Base-by-base conservation (phyloP, 2,797 vertebrate genomes). In the Pseudotriccus pelzelni region DNA sequence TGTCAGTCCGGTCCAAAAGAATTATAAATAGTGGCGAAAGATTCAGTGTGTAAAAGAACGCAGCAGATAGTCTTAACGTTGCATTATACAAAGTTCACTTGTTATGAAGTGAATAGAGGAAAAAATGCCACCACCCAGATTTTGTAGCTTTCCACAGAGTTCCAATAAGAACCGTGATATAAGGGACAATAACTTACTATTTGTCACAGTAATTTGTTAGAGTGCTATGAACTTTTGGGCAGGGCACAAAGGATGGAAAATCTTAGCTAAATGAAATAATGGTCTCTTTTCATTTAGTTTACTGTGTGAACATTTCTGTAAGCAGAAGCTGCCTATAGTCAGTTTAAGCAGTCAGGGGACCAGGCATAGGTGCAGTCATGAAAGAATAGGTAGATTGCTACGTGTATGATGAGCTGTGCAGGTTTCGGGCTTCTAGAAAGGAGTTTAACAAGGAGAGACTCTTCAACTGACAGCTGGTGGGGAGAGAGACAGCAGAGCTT, bases 221-320 rank as follows among this genome's bases (percentile, higher is more conserved):
- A 96, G 63, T 68, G 52, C 84, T 91, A 64, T 94, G 96, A 97
- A 97, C 91, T 97, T 97, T 97, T 84, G 89, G 92, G 90, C 84
- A 96, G 64, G 50, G 64, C 73, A 94, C n/a, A 92, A 94, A 93
- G 81, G 84, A 93, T 67, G 93, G 96, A 96, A 98, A 97, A 96
- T 96, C 84, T 95, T 72, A 78, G 94, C 72, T 94, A 84, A 94
- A 90, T 80, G 88, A 94, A 97, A 98, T 95, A 97, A 98, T 93
- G 89, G 93, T 44, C 83, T 96, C 72, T 95, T 97, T 97, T 98
- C 97, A 97, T 80, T 91, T 25, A 90, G 82, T 72, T 84, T 67
- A 76, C 43, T 94, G 73, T 24, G 60, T 52, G 86, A 94, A 88
- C 36, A 41, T 67, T 94, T 94, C 92, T 90, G 50, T 78, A 85